Evolutionary conservation across 1,140 invertebrate species (phyloP).

Genomic region (Pinna nobilis): DNA sequence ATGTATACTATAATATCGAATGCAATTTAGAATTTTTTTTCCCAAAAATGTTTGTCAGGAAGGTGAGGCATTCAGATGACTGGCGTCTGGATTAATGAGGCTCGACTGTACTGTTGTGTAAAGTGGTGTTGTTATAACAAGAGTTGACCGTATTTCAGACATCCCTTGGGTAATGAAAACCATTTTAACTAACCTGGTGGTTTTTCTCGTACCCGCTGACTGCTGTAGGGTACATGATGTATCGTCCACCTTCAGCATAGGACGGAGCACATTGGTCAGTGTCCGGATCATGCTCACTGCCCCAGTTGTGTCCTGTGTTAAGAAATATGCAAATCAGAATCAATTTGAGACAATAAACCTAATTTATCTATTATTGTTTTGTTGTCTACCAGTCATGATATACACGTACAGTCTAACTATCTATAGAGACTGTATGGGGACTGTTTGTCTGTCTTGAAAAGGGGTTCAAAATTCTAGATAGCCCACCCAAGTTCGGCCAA

Average conservation of each 20-base stretch:
- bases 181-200: conserved; percentile 86
- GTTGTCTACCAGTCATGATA: no score
- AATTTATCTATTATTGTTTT: background rate
- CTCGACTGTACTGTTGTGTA: no score
- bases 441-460: no score
- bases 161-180: background rate
- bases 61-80: background rate
- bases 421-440: no score
- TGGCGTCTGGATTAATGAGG: no score
- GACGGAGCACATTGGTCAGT: conserved; percentile 94
- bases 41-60: no score
- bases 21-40: no score
- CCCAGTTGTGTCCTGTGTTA: conserved; percentile 94
- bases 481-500: no score
- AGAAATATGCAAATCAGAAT: background rate
- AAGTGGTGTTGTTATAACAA: background rate
- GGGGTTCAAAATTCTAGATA: no score
- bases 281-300: conserved; percentile 96
- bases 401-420: no score
- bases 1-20: no score
- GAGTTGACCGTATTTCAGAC: background rate
- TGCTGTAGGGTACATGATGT: conserved; percentile 98
- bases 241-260: conserved; percentile 92
- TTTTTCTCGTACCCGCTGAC: conserved; percentile 97
- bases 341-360: background rate